A percentile compares a stretch with the other conserved stretches of the same genome.
These are phyloP conservation scores for Sebastes diploproa DNA, from an alignment of 2,797 vertebrate genomes.

Conservation along the genomic window DNA sequence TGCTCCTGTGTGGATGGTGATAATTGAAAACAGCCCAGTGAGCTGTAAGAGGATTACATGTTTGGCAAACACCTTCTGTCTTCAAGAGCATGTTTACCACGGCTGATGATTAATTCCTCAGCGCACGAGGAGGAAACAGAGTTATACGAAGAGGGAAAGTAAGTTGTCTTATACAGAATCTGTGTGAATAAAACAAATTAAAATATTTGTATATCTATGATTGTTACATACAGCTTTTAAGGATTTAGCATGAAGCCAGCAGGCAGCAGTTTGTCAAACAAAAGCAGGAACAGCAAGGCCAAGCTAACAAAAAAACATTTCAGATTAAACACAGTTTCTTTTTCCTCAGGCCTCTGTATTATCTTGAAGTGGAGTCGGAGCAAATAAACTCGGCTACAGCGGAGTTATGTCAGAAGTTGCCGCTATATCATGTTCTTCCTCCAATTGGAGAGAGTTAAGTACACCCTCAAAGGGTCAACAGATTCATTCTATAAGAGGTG, in stretches of 20 bases:
- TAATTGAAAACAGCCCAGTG: slow-evolving; percentile 32
- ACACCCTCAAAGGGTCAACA: no score
- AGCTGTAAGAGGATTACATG: slow-evolving; percentile 60
- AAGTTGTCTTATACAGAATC: background rate
- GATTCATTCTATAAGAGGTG: no score
- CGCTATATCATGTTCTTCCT: no score
- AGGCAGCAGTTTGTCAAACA: background rate
- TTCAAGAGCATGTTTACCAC: slow-evolving; percentile 35
- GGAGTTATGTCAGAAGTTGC: no score
- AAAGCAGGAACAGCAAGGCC: background rate
- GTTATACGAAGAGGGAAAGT: background rate
- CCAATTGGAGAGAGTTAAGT: no score
- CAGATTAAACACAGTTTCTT: no score
- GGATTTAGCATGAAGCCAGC: background rate
- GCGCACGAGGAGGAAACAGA: background rate
- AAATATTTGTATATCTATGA: background rate
- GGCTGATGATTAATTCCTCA: slow-evolving; percentile 42
- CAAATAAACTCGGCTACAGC: no score
- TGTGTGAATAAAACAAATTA: background rate
- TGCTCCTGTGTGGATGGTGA: slow-evolving; percentile 17
- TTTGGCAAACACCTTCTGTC: slow-evolving; percentile 29
- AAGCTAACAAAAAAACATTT: no score
- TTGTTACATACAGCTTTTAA: background rate
- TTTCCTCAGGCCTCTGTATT: no score
- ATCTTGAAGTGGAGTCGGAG: no score